These are phyloP conservation scores for Tylochromis polylepis DNA, from an alignment of 2,113 vertebrate species.

Conservation along the genomic window DNA sequence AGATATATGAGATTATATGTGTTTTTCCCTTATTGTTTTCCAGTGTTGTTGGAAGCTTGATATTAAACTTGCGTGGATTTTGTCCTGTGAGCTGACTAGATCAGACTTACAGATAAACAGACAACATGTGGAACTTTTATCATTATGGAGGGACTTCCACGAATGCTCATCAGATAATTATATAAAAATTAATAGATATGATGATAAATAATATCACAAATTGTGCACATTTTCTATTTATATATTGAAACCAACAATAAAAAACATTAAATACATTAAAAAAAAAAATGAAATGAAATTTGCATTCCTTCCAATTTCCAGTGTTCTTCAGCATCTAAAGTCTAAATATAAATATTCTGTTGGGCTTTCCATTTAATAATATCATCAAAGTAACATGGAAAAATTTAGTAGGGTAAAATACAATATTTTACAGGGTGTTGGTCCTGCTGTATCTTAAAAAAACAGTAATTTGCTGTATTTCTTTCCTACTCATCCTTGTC, in stretches of 20 bases:
- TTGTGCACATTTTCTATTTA: background rate
- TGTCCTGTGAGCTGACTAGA: background rate
- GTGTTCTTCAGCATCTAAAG: background rate
- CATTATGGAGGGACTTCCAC: background rate
- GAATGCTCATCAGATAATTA: background rate
- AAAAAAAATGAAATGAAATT: background rate
- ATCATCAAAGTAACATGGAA: background rate
- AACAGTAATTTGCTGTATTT: conserved; percentile 53
- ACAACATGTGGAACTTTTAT: background rate
- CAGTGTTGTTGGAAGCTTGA: background rate
- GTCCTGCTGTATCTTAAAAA: conserved; percentile 59
- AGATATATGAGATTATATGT: background rate
- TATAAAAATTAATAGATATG: background rate
- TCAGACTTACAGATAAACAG: background rate
- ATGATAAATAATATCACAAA: background rate
- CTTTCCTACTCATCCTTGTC: conserved; percentile 1
- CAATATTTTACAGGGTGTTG: conserved; percentile 17
- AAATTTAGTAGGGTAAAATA: background rate
- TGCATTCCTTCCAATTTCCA: background rate
- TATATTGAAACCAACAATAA: background rate
- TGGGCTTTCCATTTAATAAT: background rate
- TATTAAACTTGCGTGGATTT: background rate
- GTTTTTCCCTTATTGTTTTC: background rate
- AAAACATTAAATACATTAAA: background rate
- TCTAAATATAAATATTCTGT: background rate